Conservation (phyloP, 2,888 invertebrate genomes). For the Polydrusus tereticollis region DNA sequence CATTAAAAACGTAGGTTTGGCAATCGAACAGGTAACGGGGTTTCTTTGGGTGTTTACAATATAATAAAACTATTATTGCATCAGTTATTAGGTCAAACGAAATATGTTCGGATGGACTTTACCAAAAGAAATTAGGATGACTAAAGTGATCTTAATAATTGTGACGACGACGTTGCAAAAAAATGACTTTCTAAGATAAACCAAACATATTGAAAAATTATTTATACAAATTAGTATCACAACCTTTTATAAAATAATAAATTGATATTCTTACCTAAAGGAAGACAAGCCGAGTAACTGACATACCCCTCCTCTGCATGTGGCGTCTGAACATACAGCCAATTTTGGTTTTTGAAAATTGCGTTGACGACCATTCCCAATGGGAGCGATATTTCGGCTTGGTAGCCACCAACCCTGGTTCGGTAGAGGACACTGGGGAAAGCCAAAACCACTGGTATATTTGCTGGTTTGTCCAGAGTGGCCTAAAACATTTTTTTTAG, state of each 20-base stretch:
- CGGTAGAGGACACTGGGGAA: slow-evolving; percentile 81
- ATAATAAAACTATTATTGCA: too few species aligned
- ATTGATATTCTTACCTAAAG: slow-evolving; percentile 71
- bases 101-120: too few species aligned
- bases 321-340: slow-evolving; percentile 89
- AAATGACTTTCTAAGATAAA: too few species aligned
- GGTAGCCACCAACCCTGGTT: slow-evolving; percentile 78
- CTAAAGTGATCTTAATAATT: too few species aligned
- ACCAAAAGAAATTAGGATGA: too few species aligned
- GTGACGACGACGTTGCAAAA: too few species aligned
- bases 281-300: slow-evolving; percentile 81
- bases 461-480: slow-evolving; percentile 83
- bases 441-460: slow-evolving; percentile 86
- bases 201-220: too few species aligned
- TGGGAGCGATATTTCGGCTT: slow-evolving; percentile 78
- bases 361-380: slow-evolving; percentile 89
- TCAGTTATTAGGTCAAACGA: too few species aligned
- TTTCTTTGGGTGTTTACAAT: too few species aligned
- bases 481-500: slow-evolving; percentile 68
- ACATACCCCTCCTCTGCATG: slow-evolving; percentile 89
- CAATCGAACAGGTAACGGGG: too few species aligned
- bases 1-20: too few species aligned
- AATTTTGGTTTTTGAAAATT: slow-evolving; percentile 86
- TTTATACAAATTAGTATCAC: too few species aligned
- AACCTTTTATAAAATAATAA: neutral